Evolutionary conservation across 2,888 invertebrate genomes (phyloP).

Genomic region (Cantharis flavilabris): DNA sequence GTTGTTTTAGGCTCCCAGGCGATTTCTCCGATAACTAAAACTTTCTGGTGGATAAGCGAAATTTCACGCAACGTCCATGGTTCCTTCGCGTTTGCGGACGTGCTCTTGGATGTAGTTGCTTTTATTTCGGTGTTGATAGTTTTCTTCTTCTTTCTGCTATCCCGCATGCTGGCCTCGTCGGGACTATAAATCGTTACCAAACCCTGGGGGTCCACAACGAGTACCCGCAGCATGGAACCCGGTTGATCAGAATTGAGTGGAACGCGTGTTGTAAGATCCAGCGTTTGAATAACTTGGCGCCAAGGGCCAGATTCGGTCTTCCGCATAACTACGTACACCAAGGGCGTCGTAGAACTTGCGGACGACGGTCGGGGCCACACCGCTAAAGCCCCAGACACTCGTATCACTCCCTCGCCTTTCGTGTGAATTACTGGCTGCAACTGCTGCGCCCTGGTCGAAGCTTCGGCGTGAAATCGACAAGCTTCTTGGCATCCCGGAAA

Average conservation of each 20-base stretch:
- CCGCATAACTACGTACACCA: slow-evolving; percentile 74
- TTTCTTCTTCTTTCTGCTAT: slow-evolving; percentile 54
- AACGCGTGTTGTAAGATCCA: slow-evolving; percentile 66
- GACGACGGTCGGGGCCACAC: slow-evolving; percentile 69
- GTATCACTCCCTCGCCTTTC: slow-evolving; percentile 70
- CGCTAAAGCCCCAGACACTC: slow-evolving; percentile 65
- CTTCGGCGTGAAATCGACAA: slow-evolving; percentile 70
- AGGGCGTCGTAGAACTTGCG: slow-evolving; percentile 59
- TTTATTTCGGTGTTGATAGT: slow-evolving; percentile 59
- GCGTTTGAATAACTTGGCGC: slow-evolving; percentile 70
- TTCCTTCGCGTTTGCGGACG: slow-evolving; percentile 58
- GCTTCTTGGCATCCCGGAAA: slow-evolving; percentile 75
- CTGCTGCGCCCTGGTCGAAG: slow-evolving; percentile 63
- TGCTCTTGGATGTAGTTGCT: slow-evolving; percentile 58
- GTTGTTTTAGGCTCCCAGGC: slow-evolving; percentile 72
- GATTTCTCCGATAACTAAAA: slow-evolving; percentile 72
- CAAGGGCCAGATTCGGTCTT: slow-evolving; percentile 67
- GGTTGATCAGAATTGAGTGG: slow-evolving; percentile 64
- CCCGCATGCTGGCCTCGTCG: slow-evolving; percentile 61
- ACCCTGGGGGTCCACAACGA: slow-evolving; percentile 73
- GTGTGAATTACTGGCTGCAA: slow-evolving; percentile 73
- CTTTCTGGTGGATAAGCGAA: slow-evolving; percentile 74
- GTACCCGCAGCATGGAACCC: slow-evolving; percentile 67
- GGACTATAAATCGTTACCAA: slow-evolving; percentile 73
- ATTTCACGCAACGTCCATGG: slow-evolving; percentile 70